phyloP scores from a whole-genome alignment of 2,113 vertebrate genomes.

The Phrynosoma blainvillii region DNA sequence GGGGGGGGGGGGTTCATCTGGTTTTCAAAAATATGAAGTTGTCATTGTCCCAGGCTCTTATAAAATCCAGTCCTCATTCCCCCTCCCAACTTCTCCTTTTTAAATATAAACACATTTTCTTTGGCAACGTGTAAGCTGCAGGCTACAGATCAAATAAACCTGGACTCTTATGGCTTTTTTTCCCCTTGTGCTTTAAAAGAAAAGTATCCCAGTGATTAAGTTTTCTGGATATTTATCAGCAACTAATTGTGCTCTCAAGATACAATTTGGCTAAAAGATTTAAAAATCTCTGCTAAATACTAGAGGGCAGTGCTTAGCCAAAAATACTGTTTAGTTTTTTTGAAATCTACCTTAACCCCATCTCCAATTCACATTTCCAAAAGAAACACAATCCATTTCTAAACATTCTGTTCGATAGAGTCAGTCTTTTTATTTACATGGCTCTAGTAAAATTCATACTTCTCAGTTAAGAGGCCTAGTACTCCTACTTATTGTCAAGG shows the following conservation, averaged over 20 bases:
- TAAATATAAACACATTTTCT: constrained; percentile 56
- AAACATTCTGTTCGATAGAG: not conserved
- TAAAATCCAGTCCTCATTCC: constrained; percentile 11
- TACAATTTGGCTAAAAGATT: constrained; percentile 45
- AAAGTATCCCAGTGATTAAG: constrained; percentile 49
- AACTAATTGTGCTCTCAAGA: constrained; percentile 49
- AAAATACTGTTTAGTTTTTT: constrained; percentile 47
- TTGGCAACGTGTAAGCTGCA: constrained; percentile 25
- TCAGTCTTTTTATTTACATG: not conserved
- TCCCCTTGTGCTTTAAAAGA: constrained; percentile 32
- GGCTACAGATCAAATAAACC: constrained; percentile 49
- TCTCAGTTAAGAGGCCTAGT: constrained; percentile 2
- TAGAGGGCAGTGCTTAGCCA: constrained; percentile 28
- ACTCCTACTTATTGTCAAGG: not conserved
- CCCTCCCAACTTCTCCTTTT: constrained; percentile 41
- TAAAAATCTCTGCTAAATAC: constrained; percentile 18
- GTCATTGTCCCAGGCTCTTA: constrained; percentile 33
- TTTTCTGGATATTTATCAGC: constrained; percentile 58
- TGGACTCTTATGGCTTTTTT: constrained; percentile 7
- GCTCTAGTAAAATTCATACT: not conserved
- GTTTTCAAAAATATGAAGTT: constrained; percentile 39
- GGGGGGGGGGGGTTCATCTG: constrained; percentile 7
- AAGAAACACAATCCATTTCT: constrained; percentile 42
- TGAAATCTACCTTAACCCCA: constrained; percentile 40
- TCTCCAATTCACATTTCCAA: constrained; percentile 30